Evolutionary conservation across 2,888 invertebrate species (phyloP).

Genomic region (Drosophila pseudotakahashii): DNA sequence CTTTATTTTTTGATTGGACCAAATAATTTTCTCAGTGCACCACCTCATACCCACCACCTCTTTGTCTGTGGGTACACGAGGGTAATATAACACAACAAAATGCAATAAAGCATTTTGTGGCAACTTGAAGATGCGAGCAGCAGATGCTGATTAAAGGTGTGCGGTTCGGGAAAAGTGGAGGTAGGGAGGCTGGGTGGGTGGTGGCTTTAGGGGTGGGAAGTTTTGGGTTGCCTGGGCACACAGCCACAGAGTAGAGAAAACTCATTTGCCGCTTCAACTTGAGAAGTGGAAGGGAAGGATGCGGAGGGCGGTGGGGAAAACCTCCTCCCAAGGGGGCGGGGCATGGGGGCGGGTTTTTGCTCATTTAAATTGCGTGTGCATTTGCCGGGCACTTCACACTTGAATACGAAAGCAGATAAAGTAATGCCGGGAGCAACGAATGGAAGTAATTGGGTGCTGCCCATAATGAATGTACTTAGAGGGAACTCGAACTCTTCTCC

Average conservation of each 20-base stretch:
- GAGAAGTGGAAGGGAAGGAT: conserved; percentile 24
- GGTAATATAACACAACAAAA: conserved; percentile 81
- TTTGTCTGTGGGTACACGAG: conserved; percentile 58
- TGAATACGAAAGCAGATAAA: conserved; percentile 79
- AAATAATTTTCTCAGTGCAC: background rate
- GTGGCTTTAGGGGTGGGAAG: conserved; percentile 4
- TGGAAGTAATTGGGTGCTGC: conserved; percentile 72
- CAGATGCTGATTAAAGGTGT: conserved; percentile 82
- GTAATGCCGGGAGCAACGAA: conserved; percentile 65
- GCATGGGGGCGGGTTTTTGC: conserved; percentile 42
- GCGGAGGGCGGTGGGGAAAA: background rate
- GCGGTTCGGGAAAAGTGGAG: conserved; percentile 56
- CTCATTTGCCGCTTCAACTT: conserved; percentile 68
- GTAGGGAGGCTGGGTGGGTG: conserved; percentile 31
- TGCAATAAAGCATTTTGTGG: conserved; percentile 81
- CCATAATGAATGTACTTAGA: conserved; percentile 57
- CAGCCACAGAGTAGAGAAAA: conserved; percentile 56
- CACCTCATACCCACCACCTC: conserved; percentile 7
- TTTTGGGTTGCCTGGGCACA: conserved; percentile 19
- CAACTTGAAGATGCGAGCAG: conserved; percentile 81
- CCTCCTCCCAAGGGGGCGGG: conserved; percentile 18
- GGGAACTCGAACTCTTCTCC: conserved; percentile 19
- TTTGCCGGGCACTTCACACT: conserved; percentile 75
- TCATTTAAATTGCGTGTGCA: conserved; percentile 79
- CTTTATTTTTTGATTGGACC: background rate